A percentile compares a stretch with the other conserved stretches of the same genome.
phyloP scores from a whole-genome alignment of 2,888 invertebrate species.

The Mesopsocus fuscifrons region DNA sequence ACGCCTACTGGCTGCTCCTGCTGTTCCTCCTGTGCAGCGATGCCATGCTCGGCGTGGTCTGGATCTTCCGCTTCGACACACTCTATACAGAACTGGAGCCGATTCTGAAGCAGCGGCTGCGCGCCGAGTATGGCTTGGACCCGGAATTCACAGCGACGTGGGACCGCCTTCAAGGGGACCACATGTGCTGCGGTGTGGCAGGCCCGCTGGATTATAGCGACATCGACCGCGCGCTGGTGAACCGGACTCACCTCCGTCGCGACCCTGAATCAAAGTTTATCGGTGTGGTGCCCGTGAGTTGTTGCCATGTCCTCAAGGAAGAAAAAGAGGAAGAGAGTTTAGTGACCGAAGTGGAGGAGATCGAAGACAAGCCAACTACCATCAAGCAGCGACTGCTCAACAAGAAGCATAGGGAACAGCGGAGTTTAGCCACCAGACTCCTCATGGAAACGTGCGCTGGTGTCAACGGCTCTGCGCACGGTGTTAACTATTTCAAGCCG shows the following conservation, averaged over 20 bases:
- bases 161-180: slow-evolving; percentile 56
- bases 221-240: slow-evolving; percentile 8
- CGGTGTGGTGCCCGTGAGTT: slow-evolving; percentile 13
- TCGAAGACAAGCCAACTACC: slow-evolving; percentile 6
- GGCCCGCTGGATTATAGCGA: slow-evolving; percentile 27
- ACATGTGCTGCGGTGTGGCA: slow-evolving; percentile 60
- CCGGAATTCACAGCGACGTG: slow-evolving; percentile 54
- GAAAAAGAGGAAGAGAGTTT: neutral
- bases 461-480: slow-evolving; percentile 20
- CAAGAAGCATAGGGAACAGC: slow-evolving; percentile 1
- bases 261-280: neutral
- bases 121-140: slow-evolving; percentile 46
- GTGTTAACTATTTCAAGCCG: slow-evolving; percentile 25
- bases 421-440: neutral
- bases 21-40: slow-evolving; percentile 64
- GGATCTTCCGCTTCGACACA: slow-evolving; percentile 62
- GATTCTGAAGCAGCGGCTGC: slow-evolving; percentile 35
- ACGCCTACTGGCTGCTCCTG: slow-evolving; percentile 66
- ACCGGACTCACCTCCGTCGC: slow-evolving; percentile 6
- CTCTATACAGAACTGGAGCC: slow-evolving; percentile 57
- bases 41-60: slow-evolving; percentile 64
- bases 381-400: slow-evolving; percentile 4
- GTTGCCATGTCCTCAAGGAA: slow-evolving; percentile 10
- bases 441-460: slow-evolving; percentile 14
- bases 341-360: slow-evolving; percentile 1